Evolutionary conservation across 2,888 invertebrate genomes (phyloP).

Genomic region (Orchestes rusci): DNA sequence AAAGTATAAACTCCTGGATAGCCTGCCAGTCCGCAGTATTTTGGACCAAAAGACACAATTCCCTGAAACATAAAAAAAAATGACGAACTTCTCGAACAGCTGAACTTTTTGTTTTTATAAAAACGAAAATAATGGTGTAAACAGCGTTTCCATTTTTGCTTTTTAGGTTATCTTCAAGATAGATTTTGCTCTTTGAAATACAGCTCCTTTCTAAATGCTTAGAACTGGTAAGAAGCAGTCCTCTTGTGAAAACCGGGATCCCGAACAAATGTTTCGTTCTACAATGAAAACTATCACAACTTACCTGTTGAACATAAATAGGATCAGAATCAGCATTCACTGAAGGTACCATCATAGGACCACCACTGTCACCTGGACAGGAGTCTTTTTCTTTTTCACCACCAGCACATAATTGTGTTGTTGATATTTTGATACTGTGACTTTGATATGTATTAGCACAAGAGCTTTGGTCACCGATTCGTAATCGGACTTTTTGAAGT

Average conservation of each 20-base stretch:
- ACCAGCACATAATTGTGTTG: conserved; percentile 57
- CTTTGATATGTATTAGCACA: conserved; percentile 32
- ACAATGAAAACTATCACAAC: too few relatives aligned
- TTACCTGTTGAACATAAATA: conserved; percentile 49
- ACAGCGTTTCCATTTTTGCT: too few relatives aligned
- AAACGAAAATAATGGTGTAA: too few relatives aligned
- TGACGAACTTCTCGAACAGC: neutral
- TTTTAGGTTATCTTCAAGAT: too few relatives aligned
- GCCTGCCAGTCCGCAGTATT: conserved; percentile 44
- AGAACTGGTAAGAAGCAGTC: too few relatives aligned
- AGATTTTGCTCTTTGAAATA: too few relatives aligned
- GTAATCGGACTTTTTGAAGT: conserved; percentile 44
- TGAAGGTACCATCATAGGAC: conserved; percentile 50
- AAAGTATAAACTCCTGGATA: conserved; percentile 67
- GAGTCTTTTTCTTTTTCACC: conserved; percentile 52
- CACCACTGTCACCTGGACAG: conserved; percentile 63
- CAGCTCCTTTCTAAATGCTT: too few relatives aligned
- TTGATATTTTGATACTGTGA: conserved; percentile 24
- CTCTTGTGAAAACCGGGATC: too few relatives aligned
- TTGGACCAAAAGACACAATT: conserved; percentile 49
- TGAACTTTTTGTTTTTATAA: too few relatives aligned
- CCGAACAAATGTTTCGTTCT: too few relatives aligned
- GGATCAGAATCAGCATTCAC: conserved; percentile 35
- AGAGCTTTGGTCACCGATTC: conserved; percentile 30
- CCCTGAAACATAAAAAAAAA: conserved; percentile 31